Evolutionary conservation across 2,888 invertebrate species (phyloP), one percentile per base, ranked within the genome.

Genomic region (Argyresthia goedartella): DNA sequence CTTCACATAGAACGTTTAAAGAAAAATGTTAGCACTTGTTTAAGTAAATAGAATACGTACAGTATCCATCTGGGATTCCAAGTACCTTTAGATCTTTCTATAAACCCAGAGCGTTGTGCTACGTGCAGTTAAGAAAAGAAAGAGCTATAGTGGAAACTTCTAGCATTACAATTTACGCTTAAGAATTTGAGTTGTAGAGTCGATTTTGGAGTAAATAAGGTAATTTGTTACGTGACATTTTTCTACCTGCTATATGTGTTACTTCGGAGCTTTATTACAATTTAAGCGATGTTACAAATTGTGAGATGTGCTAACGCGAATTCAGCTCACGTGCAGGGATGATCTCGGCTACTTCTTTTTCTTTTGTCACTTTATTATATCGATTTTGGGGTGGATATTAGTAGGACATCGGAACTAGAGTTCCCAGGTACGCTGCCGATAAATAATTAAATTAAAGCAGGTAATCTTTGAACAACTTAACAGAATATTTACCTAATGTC

Each of bases 281-380:
- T 82, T 80, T 81, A 81, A 81, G 79, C 73, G 73, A 75, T 79
- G 77, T 78, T 76, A 82, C 81, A 81, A 82, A 82, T 82, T 81
- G 80, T 82, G 76, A 81, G 79, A 78, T 74, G 74, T 69, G 75
- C 71, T 67, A n/a, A 72, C 76, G 71, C 60, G 73, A 70, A 82
- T 81, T 82, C 81, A 61, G 67, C 64, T 69, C 81, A 80, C 80
- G 81, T 78, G 25, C 25, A 6, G 25, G 6, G 6, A 25, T 6
- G 25, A 25, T 25, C 25, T 25, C 25, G 3, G 6, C 25, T 25
- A 6, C 25, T n/a, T n/a, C 25, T 25, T 25, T 25, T 71, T 71
- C 72, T 74, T 76, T 74, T 70, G 70, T 72, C 69, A 67, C 47
- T 50, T 55, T 14, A 44, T 25, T 6, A 25, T 25, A 25, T 25